Base-by-base conservation (phyloP, 2,797 vertebrate genomes). In the Tragopan temminckii region DNA sequence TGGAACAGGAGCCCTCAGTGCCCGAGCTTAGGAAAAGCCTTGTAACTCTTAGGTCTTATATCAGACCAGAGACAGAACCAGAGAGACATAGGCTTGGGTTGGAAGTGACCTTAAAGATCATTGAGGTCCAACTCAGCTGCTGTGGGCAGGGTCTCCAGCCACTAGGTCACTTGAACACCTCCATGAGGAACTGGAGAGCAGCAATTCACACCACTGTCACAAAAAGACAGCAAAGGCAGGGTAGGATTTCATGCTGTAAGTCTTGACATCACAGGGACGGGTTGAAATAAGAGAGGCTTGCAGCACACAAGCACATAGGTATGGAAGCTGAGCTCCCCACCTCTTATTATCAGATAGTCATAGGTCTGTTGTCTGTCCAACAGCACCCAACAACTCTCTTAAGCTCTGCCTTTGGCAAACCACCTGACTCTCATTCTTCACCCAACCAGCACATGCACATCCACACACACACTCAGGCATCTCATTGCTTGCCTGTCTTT, bases 291-390 rank as follows among this genome's bases (percentile, higher is more conserved):
- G 11, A 40, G 42, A 14, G 12, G 14, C 24, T 57, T 42, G 31
- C 38, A 61, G 59, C 27, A 71, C 9, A 1, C 2, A 11, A 2
- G 3, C 19, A 45, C 0, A 0, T 2, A 18, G n/a, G 4, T 27
- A 5, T 4, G n/a, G 29, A 84, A 79, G 46, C 1, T 1, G 5
- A 70, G 29, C 4, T 31, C 31, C 27, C 11, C 40, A 16, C 20
- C 31, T 25, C 43, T 70, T 58, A 16, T 4, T 4, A 17, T 61
- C 1, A 0, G 0, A 20, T 31, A 23, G 25, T 7, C 53, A 40
- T 9, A 31, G 72, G 21, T 46, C 57, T 82, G 29, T 33, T 64
- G 4, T 15, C 35, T 3, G 4, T 55, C 21, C 24, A 25, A n/a
- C 35, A 89, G 20, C 25, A 33, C 1, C 8, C 27, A 46, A 20